phyloP scores from a whole-genome alignment of 2,797 vertebrate genomes.

The Malacoraja senta region DNA sequence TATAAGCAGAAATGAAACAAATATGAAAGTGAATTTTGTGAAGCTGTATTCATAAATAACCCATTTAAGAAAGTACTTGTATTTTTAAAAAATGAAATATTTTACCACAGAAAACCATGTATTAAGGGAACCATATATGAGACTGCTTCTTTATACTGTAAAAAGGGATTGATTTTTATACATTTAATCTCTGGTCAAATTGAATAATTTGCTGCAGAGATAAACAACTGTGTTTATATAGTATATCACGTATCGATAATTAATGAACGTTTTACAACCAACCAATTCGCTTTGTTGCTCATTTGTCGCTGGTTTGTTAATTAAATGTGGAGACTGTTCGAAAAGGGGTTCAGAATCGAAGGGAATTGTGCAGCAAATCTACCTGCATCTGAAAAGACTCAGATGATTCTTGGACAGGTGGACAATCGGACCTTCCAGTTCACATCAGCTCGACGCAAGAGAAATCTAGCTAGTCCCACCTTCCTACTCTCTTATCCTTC shows the following conservation, averaged over 20 bases:
- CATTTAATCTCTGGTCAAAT: not conserved
- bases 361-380: not conserved
- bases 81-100: constrained; percentile 26
- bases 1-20: constrained; percentile 18
- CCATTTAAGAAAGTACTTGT: constrained; percentile 25
- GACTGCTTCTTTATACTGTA: constrained; percentile 20
- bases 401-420: too few relatives aligned
- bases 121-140: not conserved
- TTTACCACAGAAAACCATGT: constrained; percentile 18
- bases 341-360: not conserved
- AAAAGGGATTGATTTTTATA: constrained; percentile 21
- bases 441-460: too few relatives aligned
- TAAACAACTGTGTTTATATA: not conserved
- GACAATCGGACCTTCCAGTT: too few relatives aligned
- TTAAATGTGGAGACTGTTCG: not conserved
- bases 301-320: not conserved
- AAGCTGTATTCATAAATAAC: not conserved
- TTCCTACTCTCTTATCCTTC: too few relatives aligned
- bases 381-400: not conserved
- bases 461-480: too few relatives aligned
- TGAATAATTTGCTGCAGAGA: not conserved
- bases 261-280: not conserved
- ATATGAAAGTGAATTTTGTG: constrained; percentile 20
- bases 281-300: not conserved
- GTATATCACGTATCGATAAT: not conserved